Evolutionary conservation across 2,113 vertebrate genomes (phyloP), one percentile per base, ranked within the genome.

Genomic region (Etheostoma spectabile): DNA sequence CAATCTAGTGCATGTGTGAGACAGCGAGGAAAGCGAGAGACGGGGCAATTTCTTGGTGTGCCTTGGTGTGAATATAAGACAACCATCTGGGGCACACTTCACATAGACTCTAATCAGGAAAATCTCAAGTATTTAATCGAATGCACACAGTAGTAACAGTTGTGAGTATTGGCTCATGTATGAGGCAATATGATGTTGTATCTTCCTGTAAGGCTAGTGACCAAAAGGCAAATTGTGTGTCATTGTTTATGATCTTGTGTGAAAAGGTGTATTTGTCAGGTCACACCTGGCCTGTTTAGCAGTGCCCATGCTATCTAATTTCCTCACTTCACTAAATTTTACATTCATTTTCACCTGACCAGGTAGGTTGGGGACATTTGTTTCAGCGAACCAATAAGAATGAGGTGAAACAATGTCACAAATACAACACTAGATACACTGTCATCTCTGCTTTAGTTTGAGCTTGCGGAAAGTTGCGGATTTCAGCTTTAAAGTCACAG

Each of bases 401-500:
- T 19, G 6, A 62, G 68, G 57, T 80, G 61, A 69, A 78, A 73
- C 69, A 30, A 62, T 48, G 77, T 78, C 72, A 73, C 35, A 66
- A 84, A 84, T 48, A 48, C 33, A 2, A 79, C 76, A 60, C 35
- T n/a, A 46, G 76, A 88, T 69, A 18, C 59, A 59, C 61, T 64
- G 72, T 80, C 63, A 71, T 77, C 65, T 74, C 80, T 73, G 74
- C 72, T 87, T 57, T 72, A 74, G 69, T 87, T 68, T 85, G 60
- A 90, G 86, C 46, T 21, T 82, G 78, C 13, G 2, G 62, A 83
- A 92, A 92, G 82, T 88, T 89, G 74, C 74, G 73, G 74, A 84
- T 90, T 91, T 86, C 12, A 72, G 77, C 77, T 79, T 88, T 87
- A 86, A 86, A 90, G 70, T 87, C 69, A 70, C 79, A 89, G 83